These are phyloP conservation scores for Sarcophaga rosellei DNA, from an alignment of 2,888 invertebrate species.

Conservation along the genomic window DNA sequence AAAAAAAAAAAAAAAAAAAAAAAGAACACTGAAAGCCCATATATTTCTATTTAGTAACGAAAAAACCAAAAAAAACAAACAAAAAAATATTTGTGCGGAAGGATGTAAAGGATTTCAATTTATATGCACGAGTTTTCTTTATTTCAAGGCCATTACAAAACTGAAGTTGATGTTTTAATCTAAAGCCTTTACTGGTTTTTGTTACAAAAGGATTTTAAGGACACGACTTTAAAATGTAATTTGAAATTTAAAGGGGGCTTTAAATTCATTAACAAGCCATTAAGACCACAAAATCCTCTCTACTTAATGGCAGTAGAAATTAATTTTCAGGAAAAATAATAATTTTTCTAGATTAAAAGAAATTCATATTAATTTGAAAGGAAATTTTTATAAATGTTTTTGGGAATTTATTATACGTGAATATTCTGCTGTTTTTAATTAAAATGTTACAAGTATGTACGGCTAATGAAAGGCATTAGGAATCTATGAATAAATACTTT, in stretches of 20 bases:
- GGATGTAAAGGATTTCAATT: not conserved
- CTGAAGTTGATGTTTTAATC: slow-evolving; percentile 12
- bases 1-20: too few relatives aligned
- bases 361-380: too few relatives aligned
- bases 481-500: too few relatives aligned
- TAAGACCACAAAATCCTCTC: slow-evolving; percentile 16
- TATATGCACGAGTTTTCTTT: not conserved
- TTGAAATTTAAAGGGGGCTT: slow-evolving; percentile 25
- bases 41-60: slow-evolving; percentile 22
- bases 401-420: too few relatives aligned
- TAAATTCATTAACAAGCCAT: slow-evolving; percentile 15
- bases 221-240: slow-evolving; percentile 20
- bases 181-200: not conserved
- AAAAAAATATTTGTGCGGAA: slow-evolving; percentile 2
- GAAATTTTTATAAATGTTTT: too few relatives aligned
- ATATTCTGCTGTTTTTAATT: too few relatives aligned
- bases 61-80: not conserved
- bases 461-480: too few relatives aligned
- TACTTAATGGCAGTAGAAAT: not conserved
- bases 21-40: not conserved
- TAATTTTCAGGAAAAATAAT: not conserved
- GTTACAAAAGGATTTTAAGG: not conserved
- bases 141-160: slow-evolving; percentile 27
- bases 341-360: too few relatives aligned
- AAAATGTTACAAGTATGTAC: too few relatives aligned